These are phyloP conservation scores for Erethizon dorsatum DNA, from an alignment of 2,797 vertebrate genomes.

Conservation along the genomic window DNA sequence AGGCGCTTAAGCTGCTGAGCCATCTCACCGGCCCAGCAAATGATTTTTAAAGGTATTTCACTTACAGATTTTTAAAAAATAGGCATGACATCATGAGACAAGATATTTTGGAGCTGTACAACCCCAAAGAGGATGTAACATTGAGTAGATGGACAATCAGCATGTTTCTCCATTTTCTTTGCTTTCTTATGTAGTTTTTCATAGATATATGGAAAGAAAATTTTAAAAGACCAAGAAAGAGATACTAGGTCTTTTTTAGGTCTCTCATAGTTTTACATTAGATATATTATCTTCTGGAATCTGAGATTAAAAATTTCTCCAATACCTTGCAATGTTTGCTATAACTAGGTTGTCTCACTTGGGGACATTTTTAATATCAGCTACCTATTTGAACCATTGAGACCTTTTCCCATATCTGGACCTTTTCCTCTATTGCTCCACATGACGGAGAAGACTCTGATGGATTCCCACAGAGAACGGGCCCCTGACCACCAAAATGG, in stretches of 20 bases:
- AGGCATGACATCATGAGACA: neutral
- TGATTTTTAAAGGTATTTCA: neutral
- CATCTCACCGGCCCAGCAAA: neutral
- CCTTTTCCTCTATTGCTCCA: neutral
- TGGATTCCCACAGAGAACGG: neutral
- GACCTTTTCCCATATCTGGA: neutral
- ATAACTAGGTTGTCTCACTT: neutral
- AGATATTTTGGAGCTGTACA: neutral
- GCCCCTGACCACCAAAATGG: neutral
- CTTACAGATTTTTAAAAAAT: neutral
- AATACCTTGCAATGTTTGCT: neutral
- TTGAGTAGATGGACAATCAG: neutral
- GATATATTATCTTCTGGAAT: neutral
- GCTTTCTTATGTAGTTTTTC: neutral
- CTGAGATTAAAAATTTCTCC: neutral
- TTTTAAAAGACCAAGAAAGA: neutral
- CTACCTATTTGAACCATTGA: neutral
- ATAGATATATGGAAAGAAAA: neutral
- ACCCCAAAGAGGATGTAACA: neutral
- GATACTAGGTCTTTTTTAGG: neutral
- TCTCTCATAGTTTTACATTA: neutral
- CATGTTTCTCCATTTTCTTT: neutral
- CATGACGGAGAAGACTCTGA: neutral
- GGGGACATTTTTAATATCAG: neutral
- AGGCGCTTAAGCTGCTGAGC: too few species aligned